A percentile compares a stretch with the other conserved stretches of the same genome.
phyloP scores from a whole-genome alignment of 2,888 invertebrate species.

The Euplexia lucipara region DNA sequence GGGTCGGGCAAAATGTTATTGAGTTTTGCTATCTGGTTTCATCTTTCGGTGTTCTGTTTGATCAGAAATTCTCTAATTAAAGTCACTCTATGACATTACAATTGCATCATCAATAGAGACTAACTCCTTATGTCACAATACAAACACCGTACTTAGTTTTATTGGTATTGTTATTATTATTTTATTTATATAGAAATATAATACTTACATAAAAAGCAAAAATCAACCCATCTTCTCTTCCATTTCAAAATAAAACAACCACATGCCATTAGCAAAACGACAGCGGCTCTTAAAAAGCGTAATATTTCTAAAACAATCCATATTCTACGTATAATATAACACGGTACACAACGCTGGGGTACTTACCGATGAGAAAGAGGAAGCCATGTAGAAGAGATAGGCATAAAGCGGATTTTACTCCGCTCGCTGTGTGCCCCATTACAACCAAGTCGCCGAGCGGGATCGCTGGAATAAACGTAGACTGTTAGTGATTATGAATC shows the following conservation, averaged over 20 bases:
- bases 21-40: too few species aligned
- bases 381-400: slow-evolving; percentile 87
- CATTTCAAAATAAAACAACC: slow-evolving; percentile 19
- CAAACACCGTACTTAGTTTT: too few species aligned
- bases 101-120: too few species aligned
- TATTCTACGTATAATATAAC: slow-evolving; percentile 31
- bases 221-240: neutral
- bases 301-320: slow-evolving; percentile 47
- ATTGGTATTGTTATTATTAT: too few species aligned
- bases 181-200: too few species aligned
- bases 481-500: slow-evolving; percentile 57
- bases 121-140: too few species aligned
- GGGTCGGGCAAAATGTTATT: too few species aligned
- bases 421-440: slow-evolving; percentile 79
- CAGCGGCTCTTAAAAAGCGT: slow-evolving; percentile 38
- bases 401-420: slow-evolving; percentile 80
- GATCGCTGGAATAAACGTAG: slow-evolving; percentile 76
- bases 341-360: slow-evolving; percentile 45
- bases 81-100: too few species aligned
- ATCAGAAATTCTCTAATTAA: too few species aligned
- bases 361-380: slow-evolving; percentile 85
- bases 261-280: slow-evolving; percentile 40
- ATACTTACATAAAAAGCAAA: neutral
- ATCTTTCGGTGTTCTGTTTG: too few species aligned
- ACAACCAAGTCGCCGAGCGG: slow-evolving; percentile 69